phyloP scores from a whole-genome alignment of 2,113 vertebrate genomes.

The Aegypius monachus region DNA sequence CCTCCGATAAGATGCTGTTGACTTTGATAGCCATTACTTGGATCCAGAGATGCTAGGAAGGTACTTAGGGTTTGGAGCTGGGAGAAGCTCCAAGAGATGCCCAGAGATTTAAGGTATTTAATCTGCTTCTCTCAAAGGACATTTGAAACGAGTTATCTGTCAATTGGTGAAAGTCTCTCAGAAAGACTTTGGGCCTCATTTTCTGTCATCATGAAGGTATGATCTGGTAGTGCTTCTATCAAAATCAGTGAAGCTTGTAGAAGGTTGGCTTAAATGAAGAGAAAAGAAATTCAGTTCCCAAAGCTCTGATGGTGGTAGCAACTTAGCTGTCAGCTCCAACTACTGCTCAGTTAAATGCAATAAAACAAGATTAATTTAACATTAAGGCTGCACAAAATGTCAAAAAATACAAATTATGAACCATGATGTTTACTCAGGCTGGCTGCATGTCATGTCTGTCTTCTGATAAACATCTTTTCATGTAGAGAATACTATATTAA shows the following conservation, averaged over 20 bases:
- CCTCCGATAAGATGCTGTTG: not conserved
- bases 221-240: not conserved
- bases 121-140: not conserved
- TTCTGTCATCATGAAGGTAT: not conserved
- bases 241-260: slow-evolving; percentile 28
- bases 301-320: slow-evolving; percentile 47
- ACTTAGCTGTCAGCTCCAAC: slow-evolving; percentile 55
- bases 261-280: slow-evolving; percentile 33
- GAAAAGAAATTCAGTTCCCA: slow-evolving; percentile 28
- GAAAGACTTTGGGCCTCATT: not conserved
- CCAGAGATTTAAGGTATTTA: not conserved
- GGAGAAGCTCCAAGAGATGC: not conserved
- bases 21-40: not conserved
- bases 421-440: slow-evolving; percentile 25
- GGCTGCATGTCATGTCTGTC: not conserved
- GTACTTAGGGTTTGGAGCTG: not conserved
- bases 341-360: slow-evolving; percentile 28
- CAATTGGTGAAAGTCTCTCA: not conserved
- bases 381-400: slow-evolving; percentile 34
- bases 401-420: slow-evolving; percentile 35
- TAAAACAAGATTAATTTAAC: slow-evolving; percentile 54
- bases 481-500: not conserved
- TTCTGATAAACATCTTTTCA: slow-evolving; percentile 25
- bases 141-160: not conserved
- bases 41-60: not conserved